Percentiles rank a stretch among this genome's conserved stretches.
Evolutionary conservation across 1,140 invertebrate genomes (phyloP).

Genomic region (Lucilia sericata): DNA sequence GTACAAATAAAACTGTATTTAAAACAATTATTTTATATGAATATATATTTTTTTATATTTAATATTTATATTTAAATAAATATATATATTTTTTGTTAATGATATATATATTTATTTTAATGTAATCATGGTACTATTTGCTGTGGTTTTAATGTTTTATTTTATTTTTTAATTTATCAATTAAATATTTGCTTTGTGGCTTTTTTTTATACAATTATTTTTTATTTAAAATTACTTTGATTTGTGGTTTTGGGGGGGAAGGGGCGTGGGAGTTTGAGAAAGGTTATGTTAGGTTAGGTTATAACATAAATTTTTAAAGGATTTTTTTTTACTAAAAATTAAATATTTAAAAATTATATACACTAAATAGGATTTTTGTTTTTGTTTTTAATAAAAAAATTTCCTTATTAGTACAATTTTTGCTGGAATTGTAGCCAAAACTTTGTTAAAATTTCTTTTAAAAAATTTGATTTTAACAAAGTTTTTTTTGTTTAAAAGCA

Average conservation of each 20-base stretch:
- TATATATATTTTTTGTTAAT: constrained; percentile 31
- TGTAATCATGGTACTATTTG: constrained; percentile 36
- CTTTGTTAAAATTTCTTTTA: neutral
- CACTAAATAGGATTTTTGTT: neutral
- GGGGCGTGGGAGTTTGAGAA: neutral
- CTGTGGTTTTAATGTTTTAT: constrained; percentile 18
- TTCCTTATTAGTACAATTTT: neutral
- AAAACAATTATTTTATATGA: constrained; percentile 20
- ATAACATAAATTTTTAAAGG: too few relatives aligned
- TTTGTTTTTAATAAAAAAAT: neutral
- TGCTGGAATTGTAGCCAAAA: neutral
- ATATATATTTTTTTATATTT: neutral
- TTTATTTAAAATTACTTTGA: neutral
- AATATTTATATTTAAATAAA: neutral
- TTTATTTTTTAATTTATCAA: neutral
- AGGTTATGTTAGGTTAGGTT: too few relatives aligned
- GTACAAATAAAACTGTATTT: neutral
- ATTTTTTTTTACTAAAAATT: neutral
- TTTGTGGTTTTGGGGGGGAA: neutral
- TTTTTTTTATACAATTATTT: constrained; percentile 30
- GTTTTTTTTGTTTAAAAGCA: neutral
- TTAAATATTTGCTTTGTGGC: neutral
- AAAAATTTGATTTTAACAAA: neutral
- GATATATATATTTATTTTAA: constrained; percentile 6
- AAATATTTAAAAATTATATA: neutral